These are phyloP conservation scores for Paraplagusia blochii DNA, from an alignment of 2,113 vertebrate genomes.

Conservation along the genomic window DNA sequence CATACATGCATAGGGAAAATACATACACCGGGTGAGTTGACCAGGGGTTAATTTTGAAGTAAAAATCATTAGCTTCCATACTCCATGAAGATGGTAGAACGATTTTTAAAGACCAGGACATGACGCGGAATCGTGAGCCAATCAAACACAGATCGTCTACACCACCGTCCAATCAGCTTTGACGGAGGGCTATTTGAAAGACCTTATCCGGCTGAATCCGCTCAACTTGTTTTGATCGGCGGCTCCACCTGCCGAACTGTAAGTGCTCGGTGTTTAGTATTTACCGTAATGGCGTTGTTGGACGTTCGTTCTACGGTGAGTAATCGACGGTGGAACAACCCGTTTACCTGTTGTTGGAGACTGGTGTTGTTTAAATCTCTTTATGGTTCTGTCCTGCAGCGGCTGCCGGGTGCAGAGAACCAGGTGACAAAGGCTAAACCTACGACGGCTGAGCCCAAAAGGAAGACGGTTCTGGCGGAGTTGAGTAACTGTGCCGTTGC, in stretches of 20 bases:
- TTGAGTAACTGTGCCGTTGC: conserved; percentile 62
- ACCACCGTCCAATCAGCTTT: conserved; percentile 58
- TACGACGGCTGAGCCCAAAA: conserved; percentile 24
- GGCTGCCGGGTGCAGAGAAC: conserved; percentile 47
- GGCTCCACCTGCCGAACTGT: not conserved
- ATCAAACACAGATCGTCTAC: conserved; percentile 19
- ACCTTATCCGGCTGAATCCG: not conserved
- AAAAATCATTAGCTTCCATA: not conserved
- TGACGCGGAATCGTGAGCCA: conserved; percentile 24
- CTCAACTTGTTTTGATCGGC: not conserved
- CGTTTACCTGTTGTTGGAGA: not conserved
- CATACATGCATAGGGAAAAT: no score
- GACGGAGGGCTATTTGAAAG: conserved; percentile 71
- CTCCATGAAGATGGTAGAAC: not conserved
- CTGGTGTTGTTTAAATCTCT: not conserved
- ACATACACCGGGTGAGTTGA: no score
- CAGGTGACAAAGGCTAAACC: conserved; percentile 48
- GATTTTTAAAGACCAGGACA: not conserved
- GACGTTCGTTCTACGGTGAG: conserved; percentile 30
- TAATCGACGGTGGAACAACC: not conserved
- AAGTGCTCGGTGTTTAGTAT: not conserved
- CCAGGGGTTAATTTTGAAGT: no score
- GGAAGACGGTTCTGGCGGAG: conserved; percentile 68
- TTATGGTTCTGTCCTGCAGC: rapidly evolving
- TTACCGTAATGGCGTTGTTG: conserved; percentile 22